phyloP scores from a whole-genome alignment of 2,797 vertebrate species.

The Dromococcyx pavoninus region DNA sequence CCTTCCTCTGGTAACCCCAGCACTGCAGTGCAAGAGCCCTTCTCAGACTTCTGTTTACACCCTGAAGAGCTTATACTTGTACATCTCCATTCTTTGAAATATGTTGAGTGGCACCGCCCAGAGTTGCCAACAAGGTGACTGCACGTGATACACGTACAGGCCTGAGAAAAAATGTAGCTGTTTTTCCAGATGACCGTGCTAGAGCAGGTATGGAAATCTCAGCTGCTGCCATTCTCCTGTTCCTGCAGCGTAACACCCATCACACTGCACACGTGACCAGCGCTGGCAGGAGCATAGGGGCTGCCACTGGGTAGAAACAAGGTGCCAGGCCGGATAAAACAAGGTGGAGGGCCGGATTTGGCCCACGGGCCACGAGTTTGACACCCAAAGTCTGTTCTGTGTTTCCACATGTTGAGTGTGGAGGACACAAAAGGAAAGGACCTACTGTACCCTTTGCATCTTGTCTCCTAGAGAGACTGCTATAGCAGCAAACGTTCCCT shows the following conservation, averaged over 20 bases:
- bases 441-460: background rate
- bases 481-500: fast-evolving
- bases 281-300: too few relatives aligned
- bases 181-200: background rate
- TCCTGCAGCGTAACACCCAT: too few relatives aligned
- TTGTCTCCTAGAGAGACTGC: background rate
- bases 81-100: background rate
- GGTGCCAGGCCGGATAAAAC: too few relatives aligned
- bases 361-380: too few relatives aligned
- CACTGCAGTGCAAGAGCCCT: background rate
- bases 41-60: background rate
- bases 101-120: background rate
- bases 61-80: background rate
- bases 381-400: fast-evolving
- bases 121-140: background rate
- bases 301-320: too few relatives aligned
- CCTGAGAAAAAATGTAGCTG: background rate
- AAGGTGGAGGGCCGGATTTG: too few relatives aligned
- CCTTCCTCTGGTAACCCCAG: background rate
- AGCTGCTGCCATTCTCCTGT: too few relatives aligned
- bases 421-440: background rate
- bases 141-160: background rate
- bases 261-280: too few relatives aligned
- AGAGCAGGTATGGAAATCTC: too few relatives aligned
- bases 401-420: background rate